Conservation (phyloP, 2,113 vertebrate genomes). For the Pygoscelis antarcticus region DNA sequence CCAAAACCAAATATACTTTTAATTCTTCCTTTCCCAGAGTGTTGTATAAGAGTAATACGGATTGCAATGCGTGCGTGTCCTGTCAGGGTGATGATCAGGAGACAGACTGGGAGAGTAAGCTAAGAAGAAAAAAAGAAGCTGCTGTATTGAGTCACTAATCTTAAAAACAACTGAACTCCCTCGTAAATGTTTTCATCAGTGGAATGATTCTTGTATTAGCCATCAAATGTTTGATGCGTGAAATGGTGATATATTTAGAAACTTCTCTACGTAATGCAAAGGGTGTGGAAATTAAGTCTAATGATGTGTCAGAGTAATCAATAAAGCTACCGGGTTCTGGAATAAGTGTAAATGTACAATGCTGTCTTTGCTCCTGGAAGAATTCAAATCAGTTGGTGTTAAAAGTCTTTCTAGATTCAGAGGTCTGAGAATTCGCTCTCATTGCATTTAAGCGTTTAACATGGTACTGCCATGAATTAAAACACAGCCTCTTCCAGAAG, state of each 20-base stretch:
- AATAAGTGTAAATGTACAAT: not conserved
- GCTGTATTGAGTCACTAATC: not conserved
- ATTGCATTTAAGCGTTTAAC: not conserved
- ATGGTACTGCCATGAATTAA: not conserved
- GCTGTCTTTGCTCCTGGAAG: not conserved
- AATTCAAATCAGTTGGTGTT: not conserved
- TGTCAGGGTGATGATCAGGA: not conserved
- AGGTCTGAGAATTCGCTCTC: not conserved
- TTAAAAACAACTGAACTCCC: not conserved
- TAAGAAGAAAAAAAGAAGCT: not conserved
- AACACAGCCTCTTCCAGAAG: not conserved
- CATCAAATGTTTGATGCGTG: constrained; percentile 1
- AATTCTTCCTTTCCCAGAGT: not conserved
- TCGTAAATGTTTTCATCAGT: constrained; percentile 1
- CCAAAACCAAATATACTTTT: not conserved
- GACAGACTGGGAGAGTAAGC: not conserved
- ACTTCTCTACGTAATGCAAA: not conserved
- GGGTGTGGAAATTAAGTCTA: constrained; percentile 24
- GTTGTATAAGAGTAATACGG: not conserved
- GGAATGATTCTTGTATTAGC: constrained; percentile 13
- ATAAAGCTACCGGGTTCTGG: not conserved
- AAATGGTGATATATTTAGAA: constrained; percentile 33
- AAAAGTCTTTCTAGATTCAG: not conserved
- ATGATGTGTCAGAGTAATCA: constrained; percentile 10
- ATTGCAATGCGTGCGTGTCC: fast-evolving